phyloP scores from a whole-genome alignment of 2,113 vertebrate species.

The Lasiurus borealis region DNA sequence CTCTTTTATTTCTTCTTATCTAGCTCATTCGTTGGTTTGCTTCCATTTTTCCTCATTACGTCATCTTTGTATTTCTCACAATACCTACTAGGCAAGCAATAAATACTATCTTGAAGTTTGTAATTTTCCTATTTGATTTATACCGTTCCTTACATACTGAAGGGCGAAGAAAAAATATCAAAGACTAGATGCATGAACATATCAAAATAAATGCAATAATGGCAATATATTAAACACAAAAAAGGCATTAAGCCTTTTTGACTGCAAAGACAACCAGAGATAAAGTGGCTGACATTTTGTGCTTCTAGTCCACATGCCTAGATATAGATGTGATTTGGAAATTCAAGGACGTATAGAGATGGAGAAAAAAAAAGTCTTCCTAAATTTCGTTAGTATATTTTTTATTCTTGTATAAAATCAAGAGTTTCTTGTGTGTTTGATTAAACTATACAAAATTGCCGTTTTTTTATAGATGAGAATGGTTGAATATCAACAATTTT shows the following conservation, averaged over 20 bases:
- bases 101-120: slow-evolving; percentile 37
- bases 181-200: background rate
- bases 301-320: background rate
- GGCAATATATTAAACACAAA: background rate
- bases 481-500: background rate
- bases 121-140: slow-evolving; percentile 26
- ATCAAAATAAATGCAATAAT: background rate
- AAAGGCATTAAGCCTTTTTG: background rate
- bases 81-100: background rate
- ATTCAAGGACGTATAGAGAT: background rate
- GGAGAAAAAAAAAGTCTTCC: background rate
- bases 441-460: background rate
- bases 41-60: background rate
- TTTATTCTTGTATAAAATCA: slow-evolving; percentile 28
- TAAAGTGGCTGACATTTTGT: background rate
- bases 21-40: background rate
- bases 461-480: background rate
- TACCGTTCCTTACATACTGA: background rate
- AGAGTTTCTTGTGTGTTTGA: background rate
- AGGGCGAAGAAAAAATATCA: background rate
- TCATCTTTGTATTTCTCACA: slow-evolving; percentile 11
- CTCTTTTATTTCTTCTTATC: background rate
- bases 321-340: background rate
- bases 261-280: background rate
- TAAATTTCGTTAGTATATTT: background rate